Conservation (phyloP, 2,888 invertebrate species). For the Hetaerina titia region DNA sequence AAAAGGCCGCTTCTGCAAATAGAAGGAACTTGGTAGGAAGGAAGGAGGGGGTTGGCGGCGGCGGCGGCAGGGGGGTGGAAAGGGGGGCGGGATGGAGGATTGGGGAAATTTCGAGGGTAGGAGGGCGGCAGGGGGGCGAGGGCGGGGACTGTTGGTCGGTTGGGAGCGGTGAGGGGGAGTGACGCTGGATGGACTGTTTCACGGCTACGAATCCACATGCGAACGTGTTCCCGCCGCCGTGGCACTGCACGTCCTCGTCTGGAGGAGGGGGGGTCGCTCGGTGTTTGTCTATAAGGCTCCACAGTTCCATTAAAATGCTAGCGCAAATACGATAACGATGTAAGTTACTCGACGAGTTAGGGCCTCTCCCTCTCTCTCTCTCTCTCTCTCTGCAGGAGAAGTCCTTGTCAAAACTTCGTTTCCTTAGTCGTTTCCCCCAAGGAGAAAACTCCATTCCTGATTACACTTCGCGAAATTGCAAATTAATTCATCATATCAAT, state of each 20-base stretch:
- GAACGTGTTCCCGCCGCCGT: not conserved
- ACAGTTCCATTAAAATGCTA: slow-evolving; percentile 2
- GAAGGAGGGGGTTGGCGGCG: not conserved
- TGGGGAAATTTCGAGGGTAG: not conserved
- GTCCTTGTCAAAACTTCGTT: slow-evolving; percentile 10
- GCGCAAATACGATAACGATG: slow-evolving; percentile 42
- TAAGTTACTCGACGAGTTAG: not conserved
- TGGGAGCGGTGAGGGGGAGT: not conserved
- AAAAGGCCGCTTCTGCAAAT: slow-evolving; percentile 23
- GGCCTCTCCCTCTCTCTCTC: not conserved
- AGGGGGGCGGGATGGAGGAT: not conserved
- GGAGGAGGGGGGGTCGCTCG: not conserved
- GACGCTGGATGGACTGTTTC: not conserved
- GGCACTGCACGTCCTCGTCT: not conserved
- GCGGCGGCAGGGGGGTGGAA: not conserved
- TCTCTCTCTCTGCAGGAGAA: not conserved
- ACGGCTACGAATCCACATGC: slow-evolving; percentile 6
- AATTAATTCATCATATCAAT: not conserved
- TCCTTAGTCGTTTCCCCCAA: not conserved
- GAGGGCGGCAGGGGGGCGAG: not conserved
- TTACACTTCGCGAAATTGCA: not conserved
- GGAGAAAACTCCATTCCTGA: not conserved
- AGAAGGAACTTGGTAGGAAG: slow-evolving; percentile 26
- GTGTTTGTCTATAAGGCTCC: slow-evolving; percentile 32
- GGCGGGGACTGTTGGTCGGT: not conserved